Base-by-base conservation (phyloP, 1,140 invertebrate genomes). In the Ditylenchus dipsaci region DNA sequence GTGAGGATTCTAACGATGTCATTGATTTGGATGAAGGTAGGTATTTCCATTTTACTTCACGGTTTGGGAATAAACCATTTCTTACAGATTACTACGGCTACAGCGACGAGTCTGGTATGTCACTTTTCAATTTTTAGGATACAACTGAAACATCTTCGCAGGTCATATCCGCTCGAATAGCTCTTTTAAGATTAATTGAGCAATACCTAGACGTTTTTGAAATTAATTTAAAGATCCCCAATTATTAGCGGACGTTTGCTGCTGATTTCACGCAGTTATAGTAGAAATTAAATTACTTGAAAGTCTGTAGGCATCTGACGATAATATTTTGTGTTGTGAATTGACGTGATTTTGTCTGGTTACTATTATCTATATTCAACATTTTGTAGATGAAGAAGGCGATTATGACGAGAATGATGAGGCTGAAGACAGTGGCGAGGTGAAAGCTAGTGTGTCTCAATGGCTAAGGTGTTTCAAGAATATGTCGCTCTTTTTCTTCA, bases 81-180 rank as follows among this genome's bases (percentile, higher is more conserved):
- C 38, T 38, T 38, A 5, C 33, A 38, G 76, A 82, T 64, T 76
- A 82, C 67, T 73, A 79, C 49, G 75, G 74, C 76, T 81, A 75
- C 73, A 76, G 74, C 47, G 78, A 93, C 84, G 91, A 94, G 30
- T 73, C 68, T 17, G 75, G 57, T 62, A 47, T 30, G 17, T 69
- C 19, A 29, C 9, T 61, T 38, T 13, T 57, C 57, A 30, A 49
- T 59, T 68, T 23, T 68, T n/a, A n/a, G n/a, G n/a, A n/a, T n/a
- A n/a, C n/a, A n/a, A n/a, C n/a, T n/a, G n/a, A n/a, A n/a, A n/a
- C n/a, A n/a, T n/a, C n/a, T n/a, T n/a, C n/a, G n/a, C n/a, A n/a
- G n/a, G n/a, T n/a, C n/a, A n/a, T n/a, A n/a, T n/a, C n/a, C n/a
- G n/a, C n/a, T n/a, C n/a, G n/a, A n/a, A n/a, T n/a, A n/a, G n/a